Evolutionary conservation across 2,888 invertebrate genomes (phyloP).

Genomic region (Sarcophaga variegata): DNA sequence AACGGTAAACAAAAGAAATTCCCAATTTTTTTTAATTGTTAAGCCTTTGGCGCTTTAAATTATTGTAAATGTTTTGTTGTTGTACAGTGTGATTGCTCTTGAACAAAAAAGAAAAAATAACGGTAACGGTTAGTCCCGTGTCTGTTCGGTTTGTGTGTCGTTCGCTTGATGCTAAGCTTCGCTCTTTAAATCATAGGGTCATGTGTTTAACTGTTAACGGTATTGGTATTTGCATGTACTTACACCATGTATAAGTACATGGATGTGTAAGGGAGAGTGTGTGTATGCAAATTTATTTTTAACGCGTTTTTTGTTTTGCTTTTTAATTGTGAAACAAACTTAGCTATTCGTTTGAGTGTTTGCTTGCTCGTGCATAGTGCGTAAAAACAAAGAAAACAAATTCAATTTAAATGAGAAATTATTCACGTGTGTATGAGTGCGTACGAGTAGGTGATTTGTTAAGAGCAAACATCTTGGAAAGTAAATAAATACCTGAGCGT

Average conservation of each 20-base stretch:
- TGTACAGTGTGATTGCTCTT: conserved; percentile 10
- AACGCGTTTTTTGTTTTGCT: no score
- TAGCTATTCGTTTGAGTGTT: not conserved
- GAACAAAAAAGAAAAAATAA: not conserved
- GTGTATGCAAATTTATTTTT: conserved; percentile 19
- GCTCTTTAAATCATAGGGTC: conserved; percentile 10
- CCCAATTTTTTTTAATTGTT: conserved; percentile 13
- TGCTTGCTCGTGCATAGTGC: conserved; percentile 6
- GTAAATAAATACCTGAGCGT: conserved; percentile 14
- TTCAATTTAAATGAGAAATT: not conserved
- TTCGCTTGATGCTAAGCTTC: conserved; percentile 12
- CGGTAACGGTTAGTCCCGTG: conserved; percentile 33
- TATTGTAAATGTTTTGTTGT: not conserved
- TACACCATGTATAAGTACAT: not conserved
- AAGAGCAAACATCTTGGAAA: conserved; percentile 18
- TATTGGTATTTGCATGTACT: no score
- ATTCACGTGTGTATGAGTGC: not conserved
- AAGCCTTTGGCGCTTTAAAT: conserved; percentile 44
- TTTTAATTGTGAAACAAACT: not conserved
- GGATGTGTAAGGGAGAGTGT: conserved; percentile 19
- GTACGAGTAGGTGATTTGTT: not conserved
- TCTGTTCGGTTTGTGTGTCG: conserved; percentile 17
- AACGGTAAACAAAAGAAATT: conserved; percentile 37
- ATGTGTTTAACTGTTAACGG: not conserved
- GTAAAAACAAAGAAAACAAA: conserved; percentile 11